Conservation (phyloP, 2,888 invertebrate genomes). For the Ophioninae sp. region DNA sequence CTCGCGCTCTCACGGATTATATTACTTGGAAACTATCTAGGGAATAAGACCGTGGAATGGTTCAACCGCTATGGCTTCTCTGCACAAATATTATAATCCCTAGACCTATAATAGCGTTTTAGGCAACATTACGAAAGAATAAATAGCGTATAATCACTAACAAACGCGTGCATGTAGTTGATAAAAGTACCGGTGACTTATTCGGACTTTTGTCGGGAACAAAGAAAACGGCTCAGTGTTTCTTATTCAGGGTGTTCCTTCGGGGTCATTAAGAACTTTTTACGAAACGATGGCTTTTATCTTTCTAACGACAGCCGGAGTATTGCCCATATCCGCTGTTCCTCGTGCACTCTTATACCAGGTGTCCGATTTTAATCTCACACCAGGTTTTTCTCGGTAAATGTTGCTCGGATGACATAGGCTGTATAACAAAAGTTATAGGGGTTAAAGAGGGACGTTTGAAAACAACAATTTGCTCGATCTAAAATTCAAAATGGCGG, state of each 20-base stretch:
- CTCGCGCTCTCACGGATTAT: slow-evolving; percentile 66
- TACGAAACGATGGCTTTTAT: too few relatives aligned
- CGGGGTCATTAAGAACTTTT: too few relatives aligned
- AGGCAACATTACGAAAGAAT: not conserved
- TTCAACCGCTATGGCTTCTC: slow-evolving; percentile 50
- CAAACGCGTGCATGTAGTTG: not conserved
- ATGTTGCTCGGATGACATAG: too few relatives aligned
- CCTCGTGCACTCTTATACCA: too few relatives aligned
- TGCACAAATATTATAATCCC: slow-evolving; percentile 54
- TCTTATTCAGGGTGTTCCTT: not conserved
- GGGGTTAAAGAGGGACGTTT: too few relatives aligned
- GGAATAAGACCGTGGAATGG: slow-evolving; percentile 63
- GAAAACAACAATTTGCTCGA: too few relatives aligned
- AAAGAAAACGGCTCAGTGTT: not conserved
- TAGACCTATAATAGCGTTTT: slow-evolving; percentile 16
- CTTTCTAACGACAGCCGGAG: too few relatives aligned
- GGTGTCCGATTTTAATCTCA: too few relatives aligned
- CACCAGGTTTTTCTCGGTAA: too few relatives aligned
- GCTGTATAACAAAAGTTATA: too few relatives aligned
- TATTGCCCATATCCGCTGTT: too few relatives aligned
- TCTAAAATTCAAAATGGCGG: too few relatives aligned
- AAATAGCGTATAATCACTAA: slow-evolving; percentile 7
- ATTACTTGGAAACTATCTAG: slow-evolving; percentile 74
- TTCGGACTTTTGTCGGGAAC: not conserved
- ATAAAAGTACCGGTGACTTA: not conserved